Conservation (phyloP, 2,888 invertebrate genomes). For the Mechanitis messenoides region DNA sequence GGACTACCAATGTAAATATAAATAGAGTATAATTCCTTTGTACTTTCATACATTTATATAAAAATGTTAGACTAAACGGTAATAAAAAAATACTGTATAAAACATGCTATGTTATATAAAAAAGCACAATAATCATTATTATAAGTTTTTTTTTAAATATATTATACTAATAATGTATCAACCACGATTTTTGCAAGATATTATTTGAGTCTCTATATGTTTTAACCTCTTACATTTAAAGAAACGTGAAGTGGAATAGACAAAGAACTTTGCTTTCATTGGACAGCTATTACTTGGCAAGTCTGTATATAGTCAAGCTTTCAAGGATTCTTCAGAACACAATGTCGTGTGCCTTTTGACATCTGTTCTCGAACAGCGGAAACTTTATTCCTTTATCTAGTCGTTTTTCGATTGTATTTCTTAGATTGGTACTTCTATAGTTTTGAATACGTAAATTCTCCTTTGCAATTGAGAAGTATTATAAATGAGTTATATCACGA, state of each 20-base stretch:
- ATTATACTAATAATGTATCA: too few species aligned
- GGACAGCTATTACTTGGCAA: conserved; percentile 28
- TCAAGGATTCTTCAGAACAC: conserved; percentile 26
- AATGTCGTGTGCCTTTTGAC: conserved; percentile 30
- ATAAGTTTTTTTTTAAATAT: too few species aligned
- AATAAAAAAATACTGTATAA: too few species aligned
- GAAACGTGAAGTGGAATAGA: conserved; percentile 20
- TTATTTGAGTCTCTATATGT: too few species aligned
- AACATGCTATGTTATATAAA: too few species aligned
- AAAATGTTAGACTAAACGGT: too few species aligned
- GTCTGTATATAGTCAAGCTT: conserved; percentile 25
- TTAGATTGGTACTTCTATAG: neutral
- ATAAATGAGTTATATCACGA: too few species aligned
- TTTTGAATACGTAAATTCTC: neutral
- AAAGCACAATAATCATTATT: too few species aligned
- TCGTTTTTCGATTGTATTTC: conserved; percentile 17
- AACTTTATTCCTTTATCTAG: conserved; percentile 24
- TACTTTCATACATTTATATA: too few species aligned
- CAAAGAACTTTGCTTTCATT: conserved; percentile 28
- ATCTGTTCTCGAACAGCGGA: conserved; percentile 25
- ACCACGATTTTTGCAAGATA: too few species aligned
- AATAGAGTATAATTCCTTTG: too few species aligned
- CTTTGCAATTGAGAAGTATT: neutral
- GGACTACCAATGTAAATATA: too few species aligned
- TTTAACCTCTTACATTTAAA: neutral